Conservation (phyloP, 2,113 vertebrate genomes). For the Neomonachus schauinslandi region DNA sequence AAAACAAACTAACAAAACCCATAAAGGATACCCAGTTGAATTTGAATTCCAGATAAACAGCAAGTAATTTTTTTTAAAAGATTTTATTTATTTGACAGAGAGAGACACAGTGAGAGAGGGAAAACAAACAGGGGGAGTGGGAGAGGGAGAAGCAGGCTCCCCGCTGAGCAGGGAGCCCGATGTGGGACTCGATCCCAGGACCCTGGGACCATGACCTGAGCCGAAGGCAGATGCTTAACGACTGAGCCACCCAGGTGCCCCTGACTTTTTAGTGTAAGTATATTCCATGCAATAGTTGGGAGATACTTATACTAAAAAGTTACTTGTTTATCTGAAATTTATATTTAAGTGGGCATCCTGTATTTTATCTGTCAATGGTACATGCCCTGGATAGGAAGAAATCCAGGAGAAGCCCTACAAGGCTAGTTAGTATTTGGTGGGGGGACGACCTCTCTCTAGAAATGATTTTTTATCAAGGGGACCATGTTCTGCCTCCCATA, state of each 20-base stretch:
- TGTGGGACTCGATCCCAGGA: too few species aligned
- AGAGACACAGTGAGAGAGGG: too few species aligned
- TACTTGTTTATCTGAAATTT: background rate
- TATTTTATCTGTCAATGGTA: background rate
- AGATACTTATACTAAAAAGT: background rate
- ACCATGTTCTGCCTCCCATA: background rate
- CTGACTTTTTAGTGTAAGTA: background rate
- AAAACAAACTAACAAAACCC: background rate
- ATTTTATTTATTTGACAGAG: too few species aligned
- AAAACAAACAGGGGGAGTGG: too few species aligned
- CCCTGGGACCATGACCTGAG: too few species aligned
- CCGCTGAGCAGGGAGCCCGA: too few species aligned
- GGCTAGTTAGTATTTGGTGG: background rate
- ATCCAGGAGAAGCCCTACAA: background rate
- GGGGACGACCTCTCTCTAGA: background rate
- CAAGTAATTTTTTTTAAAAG: background rate
- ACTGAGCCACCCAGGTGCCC: too few species aligned
- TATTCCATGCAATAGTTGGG: background rate
- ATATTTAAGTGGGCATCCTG: background rate
- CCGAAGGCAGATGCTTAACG: too few species aligned
- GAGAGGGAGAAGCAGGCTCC: too few species aligned
- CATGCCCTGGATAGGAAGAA: background rate
- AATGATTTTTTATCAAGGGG: background rate
- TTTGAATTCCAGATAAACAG: background rate
- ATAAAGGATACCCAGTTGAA: background rate